phyloP scores from a whole-genome alignment of 1,140 invertebrate species.

The Drosophila bipectinata region DNA sequence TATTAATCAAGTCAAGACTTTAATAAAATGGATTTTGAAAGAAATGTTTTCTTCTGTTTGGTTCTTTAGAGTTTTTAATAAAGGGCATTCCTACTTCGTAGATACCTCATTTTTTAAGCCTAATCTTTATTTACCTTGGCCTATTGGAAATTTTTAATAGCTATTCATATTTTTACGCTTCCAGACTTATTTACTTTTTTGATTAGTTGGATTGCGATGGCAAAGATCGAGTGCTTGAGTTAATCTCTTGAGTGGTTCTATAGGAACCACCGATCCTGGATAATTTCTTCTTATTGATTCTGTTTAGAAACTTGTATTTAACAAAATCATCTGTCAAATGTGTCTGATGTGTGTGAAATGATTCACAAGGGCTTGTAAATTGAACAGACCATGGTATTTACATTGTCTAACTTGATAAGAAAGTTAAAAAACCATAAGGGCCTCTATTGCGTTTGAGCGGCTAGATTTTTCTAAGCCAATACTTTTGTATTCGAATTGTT shows the following conservation, averaged over 20 bases:
- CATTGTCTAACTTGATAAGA: constrained; percentile 5
- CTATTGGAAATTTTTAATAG: constrained; percentile 15
- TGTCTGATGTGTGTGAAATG: neutral
- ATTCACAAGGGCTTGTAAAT: neutral
- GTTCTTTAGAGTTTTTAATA: neutral
- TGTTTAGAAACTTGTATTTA: neutral
- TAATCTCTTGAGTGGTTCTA: constrained; percentile 21
- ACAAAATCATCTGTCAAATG: too few relatives aligned
- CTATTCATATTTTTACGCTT: constrained; percentile 8
- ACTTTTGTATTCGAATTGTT: neutral
- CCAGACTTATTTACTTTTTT: constrained; percentile 20
- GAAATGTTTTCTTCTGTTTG: too few relatives aligned
- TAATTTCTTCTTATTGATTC: constrained; percentile 4
- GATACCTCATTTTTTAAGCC: neutral
- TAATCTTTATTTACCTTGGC: constrained; percentile 23
- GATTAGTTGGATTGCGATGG: constrained; percentile 11
- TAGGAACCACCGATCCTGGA: constrained; percentile 23
- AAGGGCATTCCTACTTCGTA: neutral
- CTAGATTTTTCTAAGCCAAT: neutral
- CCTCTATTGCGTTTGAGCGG: neutral
- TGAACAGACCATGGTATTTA: neutral
- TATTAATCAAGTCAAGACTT: neutral
- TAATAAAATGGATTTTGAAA: too few relatives aligned
- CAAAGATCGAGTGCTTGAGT: constrained; percentile 24
- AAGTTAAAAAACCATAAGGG: neutral